phyloP scores from a whole-genome alignment of 1,140 invertebrate species.

The Lepeophtheirus salmonis region DNA sequence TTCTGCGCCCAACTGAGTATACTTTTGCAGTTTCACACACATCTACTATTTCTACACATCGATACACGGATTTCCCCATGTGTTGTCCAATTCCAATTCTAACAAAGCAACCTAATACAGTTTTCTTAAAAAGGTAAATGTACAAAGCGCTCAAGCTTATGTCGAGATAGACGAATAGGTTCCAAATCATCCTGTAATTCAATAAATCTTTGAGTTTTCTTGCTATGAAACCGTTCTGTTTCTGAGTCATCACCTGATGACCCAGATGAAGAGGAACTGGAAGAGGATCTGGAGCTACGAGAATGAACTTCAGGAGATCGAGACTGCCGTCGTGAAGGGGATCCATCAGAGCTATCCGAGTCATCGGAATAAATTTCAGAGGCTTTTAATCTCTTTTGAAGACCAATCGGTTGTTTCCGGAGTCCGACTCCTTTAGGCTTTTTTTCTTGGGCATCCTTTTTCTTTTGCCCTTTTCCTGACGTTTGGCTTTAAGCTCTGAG shows the following conservation, averaged over 20 bases:
- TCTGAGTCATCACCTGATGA: too few species aligned
- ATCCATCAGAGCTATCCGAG: neutral
- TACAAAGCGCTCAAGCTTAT: slow-evolving; percentile 77
- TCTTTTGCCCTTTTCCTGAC: slow-evolving; percentile 49
- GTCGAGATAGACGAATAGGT: slow-evolving; percentile 66
- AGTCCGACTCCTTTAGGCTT: slow-evolving; percentile 32
- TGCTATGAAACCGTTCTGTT: slow-evolving; percentile 17
- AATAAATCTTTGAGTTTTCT: slow-evolving; percentile 32
- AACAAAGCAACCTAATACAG: slow-evolving; percentile 81
- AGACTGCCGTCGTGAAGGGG: too few species aligned
- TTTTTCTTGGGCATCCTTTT: slow-evolving; percentile 7
- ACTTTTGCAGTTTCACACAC: slow-evolving; percentile 89
- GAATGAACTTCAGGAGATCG: too few species aligned
- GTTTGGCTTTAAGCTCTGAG: slow-evolving; percentile 63
- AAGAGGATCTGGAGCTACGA: neutral
- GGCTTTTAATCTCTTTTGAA: too few species aligned
- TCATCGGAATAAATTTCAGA: too few species aligned
- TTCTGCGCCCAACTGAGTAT: slow-evolving; percentile 70
- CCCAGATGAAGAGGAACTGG: slow-evolving; percentile 11
- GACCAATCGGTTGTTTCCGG: too few species aligned
- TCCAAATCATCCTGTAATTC: slow-evolving; percentile 59
- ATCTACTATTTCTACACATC: slow-evolving; percentile 74
- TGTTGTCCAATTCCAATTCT: slow-evolving; percentile 45
- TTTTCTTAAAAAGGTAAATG: slow-evolving; percentile 83
- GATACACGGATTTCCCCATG: slow-evolving; percentile 22